Base-by-base conservation (phyloP, 2,797 vertebrate species). In the Peromyscus aztecus region DNA sequence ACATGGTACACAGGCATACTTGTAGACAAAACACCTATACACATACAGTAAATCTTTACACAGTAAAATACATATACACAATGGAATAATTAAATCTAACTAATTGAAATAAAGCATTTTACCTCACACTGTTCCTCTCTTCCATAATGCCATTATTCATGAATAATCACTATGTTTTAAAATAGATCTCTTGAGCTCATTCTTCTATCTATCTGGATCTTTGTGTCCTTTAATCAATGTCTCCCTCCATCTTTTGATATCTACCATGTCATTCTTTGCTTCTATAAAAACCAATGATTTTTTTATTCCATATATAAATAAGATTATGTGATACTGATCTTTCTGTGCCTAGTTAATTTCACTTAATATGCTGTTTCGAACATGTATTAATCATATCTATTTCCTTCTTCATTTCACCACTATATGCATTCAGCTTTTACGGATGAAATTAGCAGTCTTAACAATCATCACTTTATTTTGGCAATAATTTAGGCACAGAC, bases 391-490 rank as follows among this genome's bases (percentile, higher is more conserved):
- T 40, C 75, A 59, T 80, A 10, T 89, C 8, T 73, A 59, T 37
- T 82, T 95, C 17, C 10, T 55, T 93, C 8, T 52, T 95, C 82
- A 73, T 93, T 94, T 89, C 77, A 27, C 78, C 76, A 76, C 43
- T 84, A 81, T 71, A 59, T 88, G n/a, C 75, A 43, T 11, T 91
- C 4, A 65, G 65, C 76, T 73, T 95, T 46, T 77, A 43, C 31
- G 82, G 7, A 49, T 61, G 31, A 89, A 78, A 93, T 92, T 73
- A 91, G 63, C 55, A 92, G 24, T 37, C 91, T 96, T 94, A 94
- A 57, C 82, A 84, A 34, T 16, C 24, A 63, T 67, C 6, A 83
- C 31, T 92, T 92, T 94, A 67, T 27, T 93, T 40, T 87, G 63
- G 37, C 59, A 92, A 55, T 89, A 77, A 71, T 95, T 81, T 93